Conservation (phyloP, 2,888 invertebrate genomes). For the Thyatira batis region DNA sequence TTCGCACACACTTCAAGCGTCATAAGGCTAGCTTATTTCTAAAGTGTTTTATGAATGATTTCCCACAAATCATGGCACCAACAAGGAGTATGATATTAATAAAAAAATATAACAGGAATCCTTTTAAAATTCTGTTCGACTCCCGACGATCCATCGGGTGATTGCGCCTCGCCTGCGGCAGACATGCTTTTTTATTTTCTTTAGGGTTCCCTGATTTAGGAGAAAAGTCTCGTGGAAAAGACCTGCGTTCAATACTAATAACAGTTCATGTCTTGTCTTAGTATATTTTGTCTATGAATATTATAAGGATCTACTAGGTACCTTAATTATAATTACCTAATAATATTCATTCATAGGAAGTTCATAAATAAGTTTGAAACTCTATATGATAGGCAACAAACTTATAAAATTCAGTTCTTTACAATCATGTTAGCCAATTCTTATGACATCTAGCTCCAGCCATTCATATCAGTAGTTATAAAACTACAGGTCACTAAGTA, state of each 20-base stretch:
- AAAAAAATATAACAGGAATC: constrained; percentile 36
- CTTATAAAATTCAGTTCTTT: too few species aligned
- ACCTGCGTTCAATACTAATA: not conserved
- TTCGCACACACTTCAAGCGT: not conserved
- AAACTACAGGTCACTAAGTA: too few species aligned
- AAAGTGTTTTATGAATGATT: constrained; percentile 14
- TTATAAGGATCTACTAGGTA: too few species aligned
- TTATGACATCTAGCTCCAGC: too few species aligned
- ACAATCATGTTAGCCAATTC: too few species aligned
- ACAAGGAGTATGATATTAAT: constrained; percentile 34
- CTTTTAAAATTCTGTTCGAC: constrained; percentile 60
- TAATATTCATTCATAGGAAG: too few species aligned
- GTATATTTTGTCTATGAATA: too few species aligned
- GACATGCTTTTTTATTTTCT: constrained; percentile 26
- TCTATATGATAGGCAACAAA: too few species aligned
- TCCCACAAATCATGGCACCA: constrained; percentile 26
- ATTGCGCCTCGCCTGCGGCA: constrained; percentile 51
- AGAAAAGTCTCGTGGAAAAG: not conserved
- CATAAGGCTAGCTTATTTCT: constrained; percentile 7
- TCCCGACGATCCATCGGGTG: constrained; percentile 58
- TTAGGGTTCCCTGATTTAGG: constrained; percentile 14
- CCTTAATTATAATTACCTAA: too few species aligned
- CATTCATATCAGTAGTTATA: too few species aligned
- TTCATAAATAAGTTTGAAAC: too few species aligned
- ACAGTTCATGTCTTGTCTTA: too few species aligned